Evolutionary conservation across 2,113 vertebrate species (phyloP), one percentile per base, ranked within the genome.

Genomic region (Cisticola juncidis): DNA sequence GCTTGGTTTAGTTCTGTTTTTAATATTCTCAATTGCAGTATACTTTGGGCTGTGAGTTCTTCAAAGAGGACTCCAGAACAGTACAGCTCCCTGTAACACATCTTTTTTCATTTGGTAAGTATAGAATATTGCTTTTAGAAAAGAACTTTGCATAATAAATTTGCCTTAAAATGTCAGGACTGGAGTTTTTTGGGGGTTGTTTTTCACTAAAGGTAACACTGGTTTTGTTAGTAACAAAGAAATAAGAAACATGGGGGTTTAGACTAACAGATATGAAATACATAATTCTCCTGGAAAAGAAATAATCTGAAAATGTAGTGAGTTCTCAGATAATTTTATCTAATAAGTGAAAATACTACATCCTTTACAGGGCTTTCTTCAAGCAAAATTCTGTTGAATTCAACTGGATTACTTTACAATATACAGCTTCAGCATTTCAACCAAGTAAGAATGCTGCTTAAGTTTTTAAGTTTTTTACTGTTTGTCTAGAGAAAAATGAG

Each of bases 11-110:
- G 35, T 64, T 87, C 47, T 94, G 35, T 88, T 36, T 85, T 76
- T 88, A 60, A 53, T 93, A 33, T 88, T 92, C 86, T 95, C 53
- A 92, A 80, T 96, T 98, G 89, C 98, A 99, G 99, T 99, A 99
- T 97, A 97, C 97, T 53, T 96, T 99, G 97, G 98, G 98, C 91
- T 99, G 99, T 94, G 99, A 99, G 96, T 99, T 99, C 98, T 99
- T 99, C 96, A 96, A 97, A 88, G 98, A 98, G 92, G 98, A 98
- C 58, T 97, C 97, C 69, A 98, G 98, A 97, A 98, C 96, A 31
- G 23, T 98, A 42, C 96, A 98, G 9, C 94, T 99, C 45, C 95
- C 98, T 69, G 98, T 99, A 58, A 98, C 99, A 5, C 98, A 98
- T 88, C 98, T 99, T 42, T 97, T 99, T 77, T 99, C 99, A 71